These are phyloP conservation scores for Rana temporaria DNA, from an alignment of 2,113 vertebrate genomes.

Conservation along the genomic window DNA sequence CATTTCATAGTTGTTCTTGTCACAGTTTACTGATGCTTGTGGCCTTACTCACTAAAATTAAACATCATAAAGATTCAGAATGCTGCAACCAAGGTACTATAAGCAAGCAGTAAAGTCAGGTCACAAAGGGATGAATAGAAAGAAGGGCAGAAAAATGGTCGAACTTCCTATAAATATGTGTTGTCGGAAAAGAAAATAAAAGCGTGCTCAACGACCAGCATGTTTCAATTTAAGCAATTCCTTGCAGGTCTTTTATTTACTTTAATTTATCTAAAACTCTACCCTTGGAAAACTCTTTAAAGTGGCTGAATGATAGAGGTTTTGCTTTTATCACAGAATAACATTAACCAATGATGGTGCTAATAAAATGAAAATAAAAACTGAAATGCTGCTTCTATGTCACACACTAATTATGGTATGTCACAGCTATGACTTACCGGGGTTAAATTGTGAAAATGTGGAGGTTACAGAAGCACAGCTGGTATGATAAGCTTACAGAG, in stretches of 20 bases:
- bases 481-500: too few species aligned
- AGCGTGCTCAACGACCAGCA: slow-evolving; percentile 11
- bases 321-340: slow-evolving; percentile 24
- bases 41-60: slow-evolving; percentile 31
- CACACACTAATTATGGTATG: slow-evolving; percentile 14
- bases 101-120: slow-evolving; percentile 34
- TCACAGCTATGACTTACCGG: neutral
- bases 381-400: slow-evolving; percentile 17
- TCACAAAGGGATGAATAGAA: slow-evolving; percentile 37
- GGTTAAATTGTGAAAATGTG: too few species aligned
- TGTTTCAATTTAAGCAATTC: slow-evolving; percentile 45
- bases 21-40: slow-evolving; percentile 45
- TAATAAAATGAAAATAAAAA: slow-evolving; percentile 20
- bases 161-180: slow-evolving; percentile 36
- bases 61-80: slow-evolving; percentile 29
- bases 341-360: slow-evolving; percentile 15
- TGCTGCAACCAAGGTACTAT: slow-evolving; percentile 32
- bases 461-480: too few species aligned
- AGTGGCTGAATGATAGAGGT: slow-evolving; percentile 30
- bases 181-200: slow-evolving; percentile 26
- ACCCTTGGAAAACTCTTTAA: slow-evolving; percentile 40
- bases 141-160: slow-evolving; percentile 3
- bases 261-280: slow-evolving; percentile 49
- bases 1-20: slow-evolving; percentile 41
- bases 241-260: slow-evolving; percentile 37